Percentiles rank a stretch among this genome's conserved stretches.
phyloP scores from a whole-genome alignment of 2,113 vertebrate species.

The Aplodontia rufa region DNA sequence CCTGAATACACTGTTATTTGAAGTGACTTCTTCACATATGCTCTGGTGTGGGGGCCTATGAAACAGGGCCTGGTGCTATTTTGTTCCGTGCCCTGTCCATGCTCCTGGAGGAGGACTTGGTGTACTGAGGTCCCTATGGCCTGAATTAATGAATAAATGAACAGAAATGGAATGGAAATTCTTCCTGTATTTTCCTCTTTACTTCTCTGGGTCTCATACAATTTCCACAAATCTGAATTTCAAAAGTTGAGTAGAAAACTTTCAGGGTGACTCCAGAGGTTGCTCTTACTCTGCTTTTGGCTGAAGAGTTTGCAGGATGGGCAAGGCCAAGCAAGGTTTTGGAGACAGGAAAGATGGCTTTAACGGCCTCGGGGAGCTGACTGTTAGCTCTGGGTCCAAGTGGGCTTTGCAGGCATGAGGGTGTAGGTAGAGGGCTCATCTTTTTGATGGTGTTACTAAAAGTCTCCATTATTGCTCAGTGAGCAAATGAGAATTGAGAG shows the following conservation, averaged over 20 bases:
- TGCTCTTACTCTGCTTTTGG: background rate
- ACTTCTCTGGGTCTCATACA: background rate
- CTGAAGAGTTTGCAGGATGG: background rate
- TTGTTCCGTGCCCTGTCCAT: background rate
- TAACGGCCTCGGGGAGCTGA: rapidly evolving
- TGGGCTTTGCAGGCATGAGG: background rate
- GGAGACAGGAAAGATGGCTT: background rate
- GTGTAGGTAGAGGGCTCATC: rapidly evolving
- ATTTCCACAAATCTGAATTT: background rate
- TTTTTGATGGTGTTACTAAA: background rate
- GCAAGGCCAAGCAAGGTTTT: background rate
- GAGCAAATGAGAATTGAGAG: slow-evolving; percentile 18
- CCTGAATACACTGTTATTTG: rapidly evolving
- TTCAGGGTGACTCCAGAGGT: background rate
- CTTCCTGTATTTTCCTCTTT: background rate
- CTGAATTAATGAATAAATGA: background rate
- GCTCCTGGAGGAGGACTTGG: background rate
- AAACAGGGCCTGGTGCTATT: background rate
- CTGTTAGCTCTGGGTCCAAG: background rate
- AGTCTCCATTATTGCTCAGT: background rate
- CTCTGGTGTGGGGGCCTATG: background rate
- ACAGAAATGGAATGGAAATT: background rate
- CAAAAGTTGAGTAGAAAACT: background rate
- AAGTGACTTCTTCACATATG: background rate
- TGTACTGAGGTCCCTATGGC: background rate